Evolutionary conservation across 2,888 invertebrate genomes (phyloP).

Genomic region (Danaus chrysippus): DNA sequence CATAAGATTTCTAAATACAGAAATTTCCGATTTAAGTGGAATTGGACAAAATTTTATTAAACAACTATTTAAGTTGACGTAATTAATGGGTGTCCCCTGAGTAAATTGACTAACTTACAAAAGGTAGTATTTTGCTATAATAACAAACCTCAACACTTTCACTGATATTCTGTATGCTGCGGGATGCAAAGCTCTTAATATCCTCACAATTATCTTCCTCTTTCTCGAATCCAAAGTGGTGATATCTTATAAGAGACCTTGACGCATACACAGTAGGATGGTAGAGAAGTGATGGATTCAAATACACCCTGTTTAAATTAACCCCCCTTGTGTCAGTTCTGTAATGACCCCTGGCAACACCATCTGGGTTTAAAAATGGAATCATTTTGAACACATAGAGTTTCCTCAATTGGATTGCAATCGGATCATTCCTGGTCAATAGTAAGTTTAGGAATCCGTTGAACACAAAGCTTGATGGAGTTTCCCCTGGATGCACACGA

Average conservation of each 20-base stretch:
- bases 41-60: too few relatives aligned
- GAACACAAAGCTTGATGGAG: constrained; percentile 93
- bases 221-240: constrained; percentile 83
- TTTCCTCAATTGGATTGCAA: constrained; percentile 85
- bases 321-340: constrained; percentile 92
- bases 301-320: constrained; percentile 92
- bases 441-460: constrained; percentile 92
- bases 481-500: constrained; percentile 95
- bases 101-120: too few relatives aligned
- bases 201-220: constrained; percentile 76
- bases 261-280: constrained; percentile 94
- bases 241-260: constrained; percentile 85
- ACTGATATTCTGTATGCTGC: constrained; percentile 64
- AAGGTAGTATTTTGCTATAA: not conserved
- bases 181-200: constrained; percentile 55
- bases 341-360: constrained; percentile 91
- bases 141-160: constrained; percentile 57
- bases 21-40: too few relatives aligned
- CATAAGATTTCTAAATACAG: too few relatives aligned
- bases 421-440: constrained; percentile 85
- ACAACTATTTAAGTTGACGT: too few relatives aligned
- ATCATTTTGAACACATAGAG: constrained; percentile 93
- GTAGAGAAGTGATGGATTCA: constrained; percentile 84
- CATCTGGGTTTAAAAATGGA: constrained; percentile 95
- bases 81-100: too few relatives aligned